phyloP scores from a whole-genome alignment of 2,113 vertebrate species.

The Chascanopsetta lugubris region DNA sequence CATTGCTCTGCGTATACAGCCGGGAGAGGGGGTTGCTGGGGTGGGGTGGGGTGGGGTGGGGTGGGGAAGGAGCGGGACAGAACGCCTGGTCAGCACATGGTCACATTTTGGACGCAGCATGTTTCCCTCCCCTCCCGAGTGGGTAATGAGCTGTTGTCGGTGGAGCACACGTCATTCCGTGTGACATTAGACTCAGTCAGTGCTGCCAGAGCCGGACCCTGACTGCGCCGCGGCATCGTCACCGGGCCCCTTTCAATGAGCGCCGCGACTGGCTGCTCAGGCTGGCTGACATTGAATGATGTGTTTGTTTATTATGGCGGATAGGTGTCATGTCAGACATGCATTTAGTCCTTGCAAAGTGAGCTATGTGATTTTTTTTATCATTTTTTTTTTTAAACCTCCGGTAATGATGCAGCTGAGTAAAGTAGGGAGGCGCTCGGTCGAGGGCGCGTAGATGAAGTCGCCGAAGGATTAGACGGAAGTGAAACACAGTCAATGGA shows the following conservation, averaged over 20 bases:
- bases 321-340: conserved; percentile 71
- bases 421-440: conserved; percentile 34
- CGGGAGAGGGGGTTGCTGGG: conserved; percentile 25
- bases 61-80: conserved; percentile 52
- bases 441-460: conserved; percentile 15
- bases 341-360: conserved; percentile 63
- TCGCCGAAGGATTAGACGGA: conserved; percentile 21
- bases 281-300: conserved; percentile 70
- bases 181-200: conserved; percentile 67
- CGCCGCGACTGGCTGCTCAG: conserved; percentile 37
- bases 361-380: conserved; percentile 27
- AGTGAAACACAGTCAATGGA: conserved; percentile 8
- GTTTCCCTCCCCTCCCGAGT: conserved; percentile 44
- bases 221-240: conserved; percentile 39
- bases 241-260: conserved; percentile 29
- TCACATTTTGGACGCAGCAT: conserved; percentile 68
- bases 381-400: conserved; percentile 1
- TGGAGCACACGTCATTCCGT: conserved; percentile 61
- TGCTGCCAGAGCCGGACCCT: conserved; percentile 45
- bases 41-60: no score
- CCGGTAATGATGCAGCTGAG: conserved; percentile 25
- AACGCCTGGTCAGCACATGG: conserved; percentile 76
- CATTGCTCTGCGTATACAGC: conserved; percentile 65
- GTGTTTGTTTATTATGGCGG: conserved; percentile 69
- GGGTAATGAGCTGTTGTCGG: conserved; percentile 73